These are phyloP conservation scores for Cerastoderma edule DNA, from an alignment of 2,888 invertebrate genomes.

Conservation along the genomic window DNA sequence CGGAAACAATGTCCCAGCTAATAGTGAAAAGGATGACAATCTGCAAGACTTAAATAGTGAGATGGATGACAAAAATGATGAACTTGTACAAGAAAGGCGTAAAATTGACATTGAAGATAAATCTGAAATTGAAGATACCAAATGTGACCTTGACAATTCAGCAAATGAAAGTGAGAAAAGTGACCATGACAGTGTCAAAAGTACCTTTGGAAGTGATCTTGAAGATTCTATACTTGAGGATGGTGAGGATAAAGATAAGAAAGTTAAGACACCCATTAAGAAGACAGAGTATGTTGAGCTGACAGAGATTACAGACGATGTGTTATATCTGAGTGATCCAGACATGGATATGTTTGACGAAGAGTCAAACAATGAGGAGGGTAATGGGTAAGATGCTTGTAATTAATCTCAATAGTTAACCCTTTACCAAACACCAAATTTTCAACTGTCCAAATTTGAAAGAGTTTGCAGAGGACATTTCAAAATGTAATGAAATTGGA, in stretches of 20 bases:
- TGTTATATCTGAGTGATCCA: constrained; percentile 6
- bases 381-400: no score
- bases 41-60: neutral
- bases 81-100: neutral
- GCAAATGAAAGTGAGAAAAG: neutral
- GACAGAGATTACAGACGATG: constrained; percentile 7
- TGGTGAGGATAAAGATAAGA: neutral
- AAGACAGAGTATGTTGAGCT: neutral
- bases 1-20: no score
- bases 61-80: neutral
- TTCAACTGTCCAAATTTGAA: no score
- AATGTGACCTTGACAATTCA: neutral
- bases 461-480: no score
- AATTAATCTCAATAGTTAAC: no score
- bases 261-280: neutral
- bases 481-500: no score
- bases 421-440: no score
- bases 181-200: neutral
- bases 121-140: neutral
- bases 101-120: neutral
- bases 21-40: neutral
- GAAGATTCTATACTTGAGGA: neutral
- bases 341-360: constrained; percentile 16
- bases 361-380: neutral
- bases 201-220: neutral